phyloP scores from a whole-genome alignment of 2,113 vertebrate species.

The Eulemur rufifrons region DNA sequence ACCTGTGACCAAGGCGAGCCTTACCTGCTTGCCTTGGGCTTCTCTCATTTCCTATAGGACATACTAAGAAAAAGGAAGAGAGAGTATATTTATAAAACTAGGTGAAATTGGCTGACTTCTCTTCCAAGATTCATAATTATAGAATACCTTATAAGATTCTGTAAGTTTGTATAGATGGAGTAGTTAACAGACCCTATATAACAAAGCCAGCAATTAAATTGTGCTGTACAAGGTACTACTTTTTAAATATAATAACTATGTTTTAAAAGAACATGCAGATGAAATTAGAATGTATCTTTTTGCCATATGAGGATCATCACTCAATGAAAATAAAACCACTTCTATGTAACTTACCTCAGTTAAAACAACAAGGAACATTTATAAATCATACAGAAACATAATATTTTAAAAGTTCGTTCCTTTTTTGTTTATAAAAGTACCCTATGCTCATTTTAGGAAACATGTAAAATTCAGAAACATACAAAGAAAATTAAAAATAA shows the following conservation, averaged over 20 bases:
- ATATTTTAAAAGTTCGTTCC: not conserved
- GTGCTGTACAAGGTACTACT: not conserved
- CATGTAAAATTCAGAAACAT: slow-evolving; percentile 1
- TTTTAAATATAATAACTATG: not conserved
- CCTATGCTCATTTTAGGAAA: slow-evolving; percentile 16
- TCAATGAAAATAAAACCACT: not conserved
- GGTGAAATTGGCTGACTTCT: not conserved
- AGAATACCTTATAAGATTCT: not conserved
- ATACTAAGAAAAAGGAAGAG: not conserved
- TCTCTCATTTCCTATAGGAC: not conserved
- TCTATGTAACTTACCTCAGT: not conserved
- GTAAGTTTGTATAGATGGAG: not conserved
- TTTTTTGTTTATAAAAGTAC: not conserved
- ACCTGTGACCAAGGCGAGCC: not conserved
- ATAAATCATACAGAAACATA: not conserved
- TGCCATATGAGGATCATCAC: not conserved
- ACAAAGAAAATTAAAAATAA: not conserved
- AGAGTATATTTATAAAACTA: not conserved
- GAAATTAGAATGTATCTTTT: not conserved
- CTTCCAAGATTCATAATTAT: not conserved
- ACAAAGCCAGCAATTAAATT: not conserved
- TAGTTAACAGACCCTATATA: not conserved
- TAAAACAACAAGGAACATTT: slow-evolving; percentile 8
- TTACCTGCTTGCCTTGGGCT: not conserved
- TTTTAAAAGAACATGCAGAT: not conserved